Evolutionary conservation across 2,797 vertebrate genomes (phyloP).

Genomic region (Sebastes cheni): DNA sequence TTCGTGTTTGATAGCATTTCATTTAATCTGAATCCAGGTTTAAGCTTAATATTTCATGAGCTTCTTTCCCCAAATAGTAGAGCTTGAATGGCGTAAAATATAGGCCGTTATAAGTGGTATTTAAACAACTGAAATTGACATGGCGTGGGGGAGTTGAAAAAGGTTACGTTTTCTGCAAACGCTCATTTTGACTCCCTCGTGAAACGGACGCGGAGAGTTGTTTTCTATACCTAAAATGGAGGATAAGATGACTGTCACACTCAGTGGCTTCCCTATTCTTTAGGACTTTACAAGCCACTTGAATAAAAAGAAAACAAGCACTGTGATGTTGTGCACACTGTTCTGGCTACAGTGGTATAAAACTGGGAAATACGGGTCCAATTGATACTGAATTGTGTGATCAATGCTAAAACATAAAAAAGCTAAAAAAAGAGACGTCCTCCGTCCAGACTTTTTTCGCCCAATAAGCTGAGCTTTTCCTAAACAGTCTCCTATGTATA

Average conservation of each 20-base stretch:
- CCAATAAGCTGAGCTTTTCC: not conserved
- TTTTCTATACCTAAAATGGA: not conserved
- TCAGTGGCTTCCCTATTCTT: not conserved
- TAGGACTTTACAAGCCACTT: not conserved
- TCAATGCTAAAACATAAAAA: not conserved
- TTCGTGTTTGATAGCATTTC: not conserved
- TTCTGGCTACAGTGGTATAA: not conserved
- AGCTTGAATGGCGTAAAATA: not conserved
- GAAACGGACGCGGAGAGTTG: not conserved
- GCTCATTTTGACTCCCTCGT: too few relatives aligned
- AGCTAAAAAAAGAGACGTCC: not conserved
- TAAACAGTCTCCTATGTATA: not conserved
- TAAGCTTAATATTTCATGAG: not conserved
- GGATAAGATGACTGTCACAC: too few relatives aligned
- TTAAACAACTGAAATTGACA: not conserved
- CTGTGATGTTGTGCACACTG: not conserved
- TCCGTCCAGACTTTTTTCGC: not conserved
- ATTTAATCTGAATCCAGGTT: not conserved
- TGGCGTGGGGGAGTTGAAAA: too few relatives aligned
- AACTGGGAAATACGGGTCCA: not conserved
- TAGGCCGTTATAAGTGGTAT: accelerated
- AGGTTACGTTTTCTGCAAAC: not conserved
- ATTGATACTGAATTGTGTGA: not conserved
- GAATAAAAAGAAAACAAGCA: not conserved
- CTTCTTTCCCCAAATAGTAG: not conserved